Percentiles rank a stretch among this genome's conserved stretches.
phyloP scores from a whole-genome alignment of 2,113 vertebrate species.

The Tauraco erythrolophus region DNA sequence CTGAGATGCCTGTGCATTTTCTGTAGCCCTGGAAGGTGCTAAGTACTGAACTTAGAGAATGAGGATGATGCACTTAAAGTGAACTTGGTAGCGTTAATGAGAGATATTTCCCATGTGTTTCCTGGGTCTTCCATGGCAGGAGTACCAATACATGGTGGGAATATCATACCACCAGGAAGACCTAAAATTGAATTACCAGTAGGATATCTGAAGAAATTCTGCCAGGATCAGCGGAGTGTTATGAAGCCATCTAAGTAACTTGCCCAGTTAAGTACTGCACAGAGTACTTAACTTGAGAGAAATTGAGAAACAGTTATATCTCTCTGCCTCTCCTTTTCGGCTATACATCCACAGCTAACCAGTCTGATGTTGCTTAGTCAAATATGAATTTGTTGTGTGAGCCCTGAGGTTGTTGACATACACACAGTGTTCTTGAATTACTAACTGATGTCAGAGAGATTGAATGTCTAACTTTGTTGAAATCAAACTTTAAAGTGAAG shows the following conservation, averaged over 20 bases:
- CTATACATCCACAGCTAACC: neutral
- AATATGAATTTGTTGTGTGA: neutral
- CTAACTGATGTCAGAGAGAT: neutral
- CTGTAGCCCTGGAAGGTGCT: neutral
- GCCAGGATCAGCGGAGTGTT: neutral
- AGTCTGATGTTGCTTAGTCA: neutral
- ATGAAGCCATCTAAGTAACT: neutral
- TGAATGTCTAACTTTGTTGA: neutral
- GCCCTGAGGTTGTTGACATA: neutral
- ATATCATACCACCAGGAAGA: neutral
- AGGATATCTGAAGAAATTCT: neutral
- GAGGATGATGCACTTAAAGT: neutral
- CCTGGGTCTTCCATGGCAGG: neutral
- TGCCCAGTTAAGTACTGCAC: neutral
- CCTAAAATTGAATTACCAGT: neutral
- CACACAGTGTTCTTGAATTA: neutral
- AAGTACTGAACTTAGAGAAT: neutral
- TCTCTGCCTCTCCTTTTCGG: neutral
- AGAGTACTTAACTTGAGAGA: neutral
- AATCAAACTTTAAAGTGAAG: neutral
- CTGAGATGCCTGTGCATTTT: neutral
- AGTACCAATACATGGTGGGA: neutral
- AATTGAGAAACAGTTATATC: neutral
- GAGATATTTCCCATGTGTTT: neutral
- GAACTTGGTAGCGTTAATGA: neutral